Conservation (phyloP, 2,113 vertebrate genomes). For the Ivindomyrus marchei region DNA sequence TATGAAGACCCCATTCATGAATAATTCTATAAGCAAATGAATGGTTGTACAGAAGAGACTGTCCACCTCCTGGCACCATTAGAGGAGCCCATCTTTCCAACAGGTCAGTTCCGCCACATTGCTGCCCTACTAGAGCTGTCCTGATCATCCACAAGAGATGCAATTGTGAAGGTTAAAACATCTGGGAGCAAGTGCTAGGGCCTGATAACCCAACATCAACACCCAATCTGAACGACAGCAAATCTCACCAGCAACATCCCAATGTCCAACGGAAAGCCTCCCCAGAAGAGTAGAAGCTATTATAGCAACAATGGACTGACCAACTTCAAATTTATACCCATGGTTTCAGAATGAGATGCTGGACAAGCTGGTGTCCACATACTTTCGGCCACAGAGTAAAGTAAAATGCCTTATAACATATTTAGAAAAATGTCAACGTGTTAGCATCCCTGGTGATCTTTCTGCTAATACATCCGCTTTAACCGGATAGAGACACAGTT, state of each 20-base stretch:
- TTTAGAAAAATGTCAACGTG: background rate
- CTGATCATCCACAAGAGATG: background rate
- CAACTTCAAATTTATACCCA: background rate
- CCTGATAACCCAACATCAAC: background rate
- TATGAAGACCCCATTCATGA: too few species aligned
- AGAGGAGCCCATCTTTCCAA: background rate
- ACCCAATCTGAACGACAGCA: background rate
- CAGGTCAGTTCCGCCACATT: background rate
- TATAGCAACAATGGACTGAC: background rate
- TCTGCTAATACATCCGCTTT: background rate
- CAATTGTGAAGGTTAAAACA: background rate
- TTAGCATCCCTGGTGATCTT: background rate
- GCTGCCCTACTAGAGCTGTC: background rate
- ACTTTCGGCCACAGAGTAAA: background rate
- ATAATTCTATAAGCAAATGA: background rate
- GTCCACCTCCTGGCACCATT: background rate
- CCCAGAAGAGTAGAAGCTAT: background rate
- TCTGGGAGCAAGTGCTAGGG: background rate
- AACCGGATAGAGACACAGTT: background rate
- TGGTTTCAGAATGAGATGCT: background rate
- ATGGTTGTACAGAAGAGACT: background rate
- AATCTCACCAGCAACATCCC: background rate
- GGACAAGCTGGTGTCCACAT: background rate
- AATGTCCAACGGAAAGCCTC: background rate
- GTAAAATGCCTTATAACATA: background rate